Percentiles rank a stretch among this genome's conserved stretches.
phyloP scores from a whole-genome alignment of 2,888 invertebrate species.

The Cryptocephalus primarius region DNA sequence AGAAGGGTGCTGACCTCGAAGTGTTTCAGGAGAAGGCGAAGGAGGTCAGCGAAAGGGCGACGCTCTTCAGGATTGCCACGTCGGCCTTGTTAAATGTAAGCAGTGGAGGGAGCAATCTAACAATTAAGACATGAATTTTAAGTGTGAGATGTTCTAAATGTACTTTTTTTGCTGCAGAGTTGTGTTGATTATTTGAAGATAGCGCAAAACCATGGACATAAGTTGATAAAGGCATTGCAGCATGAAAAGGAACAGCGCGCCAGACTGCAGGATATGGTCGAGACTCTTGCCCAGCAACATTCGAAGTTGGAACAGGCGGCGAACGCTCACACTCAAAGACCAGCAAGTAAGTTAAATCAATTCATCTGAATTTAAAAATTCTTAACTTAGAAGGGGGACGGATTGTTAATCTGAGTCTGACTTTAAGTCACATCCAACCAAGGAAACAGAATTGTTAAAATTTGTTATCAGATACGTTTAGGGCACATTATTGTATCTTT shows the following conservation, averaged over 20 bases:
- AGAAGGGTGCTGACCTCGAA: slow-evolving; percentile 43
- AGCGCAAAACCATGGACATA: slow-evolving; percentile 80
- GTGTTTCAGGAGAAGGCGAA: slow-evolving; percentile 63
- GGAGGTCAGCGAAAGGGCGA: slow-evolving; percentile 85
- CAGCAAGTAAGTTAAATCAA: slow-evolving; percentile 32
- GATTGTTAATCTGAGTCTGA: too few relatives aligned
- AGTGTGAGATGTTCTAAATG: too few relatives aligned
- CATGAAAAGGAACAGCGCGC: slow-evolving; percentile 92
- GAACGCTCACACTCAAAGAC: slow-evolving; percentile 45
- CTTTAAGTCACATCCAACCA: too few relatives aligned
- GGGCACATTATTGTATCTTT: too few relatives aligned
- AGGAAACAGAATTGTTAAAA: too few relatives aligned
- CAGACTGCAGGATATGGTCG: slow-evolving; percentile 90
- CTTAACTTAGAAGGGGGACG: background rate
- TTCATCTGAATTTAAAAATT: background rate
- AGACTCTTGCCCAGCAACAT: slow-evolving; percentile 94
- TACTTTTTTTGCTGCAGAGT: slow-evolving; percentile 50
- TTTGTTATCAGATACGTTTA: too few relatives aligned
- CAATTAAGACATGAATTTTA: too few relatives aligned
- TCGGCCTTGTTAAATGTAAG: slow-evolving; percentile 94
- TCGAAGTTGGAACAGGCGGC: slow-evolving; percentile 91
- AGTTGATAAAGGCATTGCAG: slow-evolving; percentile 86
- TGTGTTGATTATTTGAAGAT: slow-evolving; percentile 86
- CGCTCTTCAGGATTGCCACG: slow-evolving; percentile 90
- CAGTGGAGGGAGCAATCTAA: slow-evolving; percentile 10